phyloP scores from a whole-genome alignment of 2,888 invertebrate genomes.

The Leptinotarsa haldemani region DNA sequence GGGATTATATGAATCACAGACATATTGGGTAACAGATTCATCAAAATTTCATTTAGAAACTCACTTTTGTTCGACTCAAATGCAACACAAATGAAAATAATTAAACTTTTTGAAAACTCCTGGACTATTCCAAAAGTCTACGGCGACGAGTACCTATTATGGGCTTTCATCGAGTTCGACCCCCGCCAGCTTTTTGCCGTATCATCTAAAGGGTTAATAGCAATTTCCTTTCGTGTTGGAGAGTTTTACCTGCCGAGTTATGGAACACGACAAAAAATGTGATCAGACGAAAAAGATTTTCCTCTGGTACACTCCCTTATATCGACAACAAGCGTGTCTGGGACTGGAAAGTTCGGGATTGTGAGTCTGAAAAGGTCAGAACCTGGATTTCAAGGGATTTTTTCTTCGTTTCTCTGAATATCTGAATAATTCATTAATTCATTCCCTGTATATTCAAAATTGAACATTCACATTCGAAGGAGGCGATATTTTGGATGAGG shows the following conservation, averaged over 20 bases:
- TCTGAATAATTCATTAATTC: not conserved
- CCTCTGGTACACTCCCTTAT: not conserved
- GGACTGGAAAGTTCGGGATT: not conserved
- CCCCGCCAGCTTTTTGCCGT: not conserved
- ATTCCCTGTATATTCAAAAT: too few species aligned
- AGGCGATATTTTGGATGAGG: too few species aligned
- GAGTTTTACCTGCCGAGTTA: not conserved
- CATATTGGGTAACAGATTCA: too few species aligned
- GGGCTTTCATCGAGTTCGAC: not conserved
- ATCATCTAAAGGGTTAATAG: not conserved
- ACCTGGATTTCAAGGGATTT: not conserved
- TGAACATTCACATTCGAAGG: too few species aligned
- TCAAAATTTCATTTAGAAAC: too few species aligned
- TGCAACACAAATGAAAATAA: too few species aligned
- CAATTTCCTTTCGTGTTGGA: not conserved
- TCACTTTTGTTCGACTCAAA: too few species aligned
- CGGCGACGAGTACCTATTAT: not conserved
- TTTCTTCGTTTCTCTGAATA: not conserved
- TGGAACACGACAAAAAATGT: not conserved
- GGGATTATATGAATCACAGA: too few species aligned
- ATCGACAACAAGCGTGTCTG: not conserved
- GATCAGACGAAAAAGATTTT: constrained; percentile 5
- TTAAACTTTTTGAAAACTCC: not conserved
- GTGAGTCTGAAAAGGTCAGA: not conserved
- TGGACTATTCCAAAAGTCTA: not conserved